Evolutionary conservation across 2,797 vertebrate species (phyloP).

Genomic region (Arnoldichthys spilopterus): DNA sequence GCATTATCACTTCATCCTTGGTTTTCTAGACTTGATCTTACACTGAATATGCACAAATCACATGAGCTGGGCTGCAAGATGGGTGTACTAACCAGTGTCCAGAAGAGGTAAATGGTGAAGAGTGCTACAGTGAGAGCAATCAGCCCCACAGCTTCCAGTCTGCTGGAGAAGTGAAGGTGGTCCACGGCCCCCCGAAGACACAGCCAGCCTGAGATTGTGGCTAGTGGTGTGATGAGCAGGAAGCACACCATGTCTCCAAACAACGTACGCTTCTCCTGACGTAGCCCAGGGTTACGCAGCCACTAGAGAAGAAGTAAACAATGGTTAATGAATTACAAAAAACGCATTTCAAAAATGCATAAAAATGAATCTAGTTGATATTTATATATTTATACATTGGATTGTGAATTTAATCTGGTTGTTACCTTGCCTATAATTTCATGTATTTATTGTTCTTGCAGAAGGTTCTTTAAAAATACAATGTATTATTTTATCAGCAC

Average conservation of each 20-base stretch:
- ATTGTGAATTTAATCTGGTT: too few species aligned
- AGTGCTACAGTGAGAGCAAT: conserved; percentile 96
- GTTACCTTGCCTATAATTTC: not conserved
- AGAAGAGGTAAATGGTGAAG: conserved; percentile 96
- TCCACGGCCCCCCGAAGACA: conserved; percentile 93
- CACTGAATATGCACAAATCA: not conserved
- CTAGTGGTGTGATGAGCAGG: conserved; percentile 92
- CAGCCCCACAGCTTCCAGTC: conserved; percentile 91
- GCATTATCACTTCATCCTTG: not conserved
- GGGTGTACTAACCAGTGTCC: conserved; percentile 87
- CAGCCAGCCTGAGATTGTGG: conserved; percentile 94
- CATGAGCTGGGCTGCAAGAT: not conserved
- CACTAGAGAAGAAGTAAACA: conserved; percentile 75
- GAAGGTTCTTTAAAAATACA: not conserved
- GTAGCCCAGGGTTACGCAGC: conserved; percentile 90
- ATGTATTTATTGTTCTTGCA: not conserved
- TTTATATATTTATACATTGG: too few species aligned
- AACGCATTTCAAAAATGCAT: too few species aligned
- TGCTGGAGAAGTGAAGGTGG: conserved; percentile 91
- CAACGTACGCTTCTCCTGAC: conserved; percentile 92
- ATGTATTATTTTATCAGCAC: not conserved
- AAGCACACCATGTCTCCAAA: conserved; percentile 97
- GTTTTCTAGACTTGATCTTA: not conserved
- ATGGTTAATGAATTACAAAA: not conserved
- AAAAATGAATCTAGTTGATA: too few species aligned